phyloP scores from a whole-genome alignment of 2,888 invertebrate species.

The Drosophila pegasa region DNA sequence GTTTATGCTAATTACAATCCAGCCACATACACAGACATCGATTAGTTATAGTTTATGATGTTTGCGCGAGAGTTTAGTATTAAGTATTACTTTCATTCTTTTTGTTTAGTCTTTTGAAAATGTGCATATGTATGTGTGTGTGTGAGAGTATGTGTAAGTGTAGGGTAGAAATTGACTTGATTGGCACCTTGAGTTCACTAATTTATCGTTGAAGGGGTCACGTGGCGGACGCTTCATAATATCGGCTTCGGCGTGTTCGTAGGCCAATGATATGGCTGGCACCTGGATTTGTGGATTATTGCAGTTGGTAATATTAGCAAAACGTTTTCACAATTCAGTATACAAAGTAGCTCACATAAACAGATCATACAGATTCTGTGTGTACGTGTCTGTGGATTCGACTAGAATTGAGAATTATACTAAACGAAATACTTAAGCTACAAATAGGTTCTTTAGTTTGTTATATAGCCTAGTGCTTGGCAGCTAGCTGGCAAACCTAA shows the following conservation, averaged over 20 bases:
- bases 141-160: conserved; percentile 30
- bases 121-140: conserved; percentile 42
- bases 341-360: conserved; percentile 33
- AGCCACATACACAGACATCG: conserved; percentile 72
- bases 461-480: conserved; percentile 25
- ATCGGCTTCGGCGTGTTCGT: conserved; percentile 94
- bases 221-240: conserved; percentile 95
- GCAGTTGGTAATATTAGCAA: conserved; percentile 76
- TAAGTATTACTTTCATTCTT: conserved; percentile 4
- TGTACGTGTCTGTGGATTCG: conserved; percentile 19
- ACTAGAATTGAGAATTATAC: conserved; percentile 18
- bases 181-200: conserved; percentile 89
- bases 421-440: conserved; percentile 39
- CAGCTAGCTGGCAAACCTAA: conserved; percentile 32
- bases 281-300: conserved; percentile 84
- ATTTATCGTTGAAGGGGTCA: conserved; percentile 93
- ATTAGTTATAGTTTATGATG: conserved; percentile 57
- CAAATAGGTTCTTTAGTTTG: not conserved
- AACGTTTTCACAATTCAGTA: conserved; percentile 56
- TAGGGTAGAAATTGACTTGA: conserved; percentile 73
- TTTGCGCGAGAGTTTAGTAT: conserved; percentile 13
- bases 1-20: conserved; percentile 77
- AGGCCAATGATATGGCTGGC: conserved; percentile 94
- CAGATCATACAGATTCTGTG: conserved; percentile 18
- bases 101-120: conserved; percentile 21